Percentiles rank a stretch among this genome's conserved stretches.
Conservation (phyloP, 2,113 vertebrate species). For the Tricholaema leucomelas region DNA sequence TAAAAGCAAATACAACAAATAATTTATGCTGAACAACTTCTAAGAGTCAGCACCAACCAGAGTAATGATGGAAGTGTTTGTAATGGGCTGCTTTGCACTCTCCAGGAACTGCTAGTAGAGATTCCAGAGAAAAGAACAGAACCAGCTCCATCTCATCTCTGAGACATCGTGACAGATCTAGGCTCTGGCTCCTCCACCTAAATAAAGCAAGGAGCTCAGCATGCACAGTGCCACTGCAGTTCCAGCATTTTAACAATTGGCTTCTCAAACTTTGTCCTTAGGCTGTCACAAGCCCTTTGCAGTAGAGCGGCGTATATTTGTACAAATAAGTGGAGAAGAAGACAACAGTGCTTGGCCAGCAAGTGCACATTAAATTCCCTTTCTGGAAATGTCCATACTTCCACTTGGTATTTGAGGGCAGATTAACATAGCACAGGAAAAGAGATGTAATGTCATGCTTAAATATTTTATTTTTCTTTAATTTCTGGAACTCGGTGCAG, state of each 20-base stretch:
- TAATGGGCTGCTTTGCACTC: background rate
- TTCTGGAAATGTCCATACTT: background rate
- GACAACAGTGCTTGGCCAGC: background rate
- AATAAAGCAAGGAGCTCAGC: rapidly evolving
- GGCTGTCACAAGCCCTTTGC: background rate
- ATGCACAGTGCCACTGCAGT: background rate
- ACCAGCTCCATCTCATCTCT: background rate
- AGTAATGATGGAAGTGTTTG: background rate
- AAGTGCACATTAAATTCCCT: background rate
- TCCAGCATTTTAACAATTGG: background rate
- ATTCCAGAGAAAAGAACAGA: background rate
- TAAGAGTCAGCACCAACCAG: background rate
- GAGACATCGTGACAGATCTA: background rate
- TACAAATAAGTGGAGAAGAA: background rate
- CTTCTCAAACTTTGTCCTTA: background rate
- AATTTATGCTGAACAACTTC: background rate
- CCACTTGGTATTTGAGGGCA: background rate
- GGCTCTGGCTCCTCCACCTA: background rate
- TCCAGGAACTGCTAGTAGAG: background rate
- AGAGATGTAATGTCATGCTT: background rate
- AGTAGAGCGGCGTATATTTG: background rate
- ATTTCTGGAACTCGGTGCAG: background rate
- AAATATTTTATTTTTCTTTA: background rate
- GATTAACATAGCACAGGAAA: background rate
- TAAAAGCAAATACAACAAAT: rapidly evolving